phyloP scores from a whole-genome alignment of 1,140 invertebrate genomes.

The Drosophila suzukii region DNA sequence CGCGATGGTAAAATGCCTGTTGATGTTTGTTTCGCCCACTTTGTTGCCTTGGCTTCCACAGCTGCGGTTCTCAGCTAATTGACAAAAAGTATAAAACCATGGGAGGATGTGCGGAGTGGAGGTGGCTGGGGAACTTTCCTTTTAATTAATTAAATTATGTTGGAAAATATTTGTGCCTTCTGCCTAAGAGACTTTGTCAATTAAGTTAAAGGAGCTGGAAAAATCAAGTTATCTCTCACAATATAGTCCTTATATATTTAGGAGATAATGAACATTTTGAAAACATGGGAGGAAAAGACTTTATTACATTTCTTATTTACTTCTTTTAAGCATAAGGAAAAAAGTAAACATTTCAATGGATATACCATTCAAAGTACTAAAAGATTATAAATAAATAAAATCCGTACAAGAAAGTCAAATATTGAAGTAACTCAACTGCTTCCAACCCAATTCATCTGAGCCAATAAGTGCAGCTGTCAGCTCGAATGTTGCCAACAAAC shows the following conservation, averaged over 20 bases:
- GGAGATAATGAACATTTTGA: too few relatives aligned
- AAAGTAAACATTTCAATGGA: not conserved
- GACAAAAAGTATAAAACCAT: constrained; percentile 35
- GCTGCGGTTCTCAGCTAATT: constrained; percentile 45
- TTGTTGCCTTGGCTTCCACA: constrained; percentile 16
- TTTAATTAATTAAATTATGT: constrained; percentile 49
- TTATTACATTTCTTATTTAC: too few relatives aligned
- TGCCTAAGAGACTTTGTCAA: constrained; percentile 2
- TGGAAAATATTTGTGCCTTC: constrained; percentile 12
- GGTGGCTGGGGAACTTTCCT: constrained; percentile 9
- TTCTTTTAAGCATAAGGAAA: not conserved
- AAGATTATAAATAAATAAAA: not conserved
- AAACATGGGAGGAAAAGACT: too few relatives aligned
- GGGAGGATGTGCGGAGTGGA: not conserved
- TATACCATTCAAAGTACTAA: too few relatives aligned
- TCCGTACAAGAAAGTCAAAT: not conserved
- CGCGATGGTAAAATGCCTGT: not conserved
- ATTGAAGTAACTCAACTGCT: constrained; percentile 1
- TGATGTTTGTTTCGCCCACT: constrained; percentile 22
- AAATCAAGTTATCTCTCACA: not conserved
- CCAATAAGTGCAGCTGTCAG: constrained; percentile 43
- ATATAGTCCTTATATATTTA: too few relatives aligned
- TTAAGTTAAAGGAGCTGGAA: not conserved
- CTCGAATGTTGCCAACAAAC: constrained; percentile 13
- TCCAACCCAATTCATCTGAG: constrained; percentile 16